Percentiles rank a stretch among this genome's conserved stretches.
These are phyloP conservation scores for Falco novaeseelandiae DNA, from an alignment of 2,797 vertebrate species.

Conservation along the genomic window DNA sequence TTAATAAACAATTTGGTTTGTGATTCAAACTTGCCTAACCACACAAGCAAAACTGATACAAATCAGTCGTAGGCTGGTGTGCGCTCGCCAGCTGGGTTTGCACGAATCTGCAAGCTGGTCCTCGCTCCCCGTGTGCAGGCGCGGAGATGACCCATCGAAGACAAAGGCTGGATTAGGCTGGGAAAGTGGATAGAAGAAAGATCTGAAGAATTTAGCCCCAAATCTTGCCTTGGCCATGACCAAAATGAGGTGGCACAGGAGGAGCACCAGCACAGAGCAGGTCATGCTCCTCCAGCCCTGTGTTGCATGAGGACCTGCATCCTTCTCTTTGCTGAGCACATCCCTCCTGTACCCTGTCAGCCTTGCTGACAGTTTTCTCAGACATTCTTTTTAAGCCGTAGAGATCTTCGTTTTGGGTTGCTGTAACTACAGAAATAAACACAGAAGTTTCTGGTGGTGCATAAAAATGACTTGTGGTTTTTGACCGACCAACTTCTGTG, in stretches of 20 bases:
- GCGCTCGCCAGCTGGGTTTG: accelerated
- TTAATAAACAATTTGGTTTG: slow-evolving; percentile 10
- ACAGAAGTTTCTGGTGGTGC: slow-evolving; percentile 11
- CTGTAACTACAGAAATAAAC: slow-evolving; percentile 33
- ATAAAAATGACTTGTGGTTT: slow-evolving; percentile 35
- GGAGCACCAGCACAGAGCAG: background rate
- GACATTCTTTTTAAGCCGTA: background rate
- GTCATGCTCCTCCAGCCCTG: background rate
- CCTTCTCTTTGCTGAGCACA: background rate
- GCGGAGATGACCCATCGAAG: background rate
- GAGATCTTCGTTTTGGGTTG: background rate
- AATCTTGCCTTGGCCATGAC: background rate
- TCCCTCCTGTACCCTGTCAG: background rate
- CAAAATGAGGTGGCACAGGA: background rate
- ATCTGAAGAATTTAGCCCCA: background rate
- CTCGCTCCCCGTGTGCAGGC: accelerated
- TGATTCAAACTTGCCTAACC: background rate
- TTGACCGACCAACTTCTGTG: background rate
- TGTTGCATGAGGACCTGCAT: accelerated
- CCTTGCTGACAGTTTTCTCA: background rate
- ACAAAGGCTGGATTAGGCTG: background rate
- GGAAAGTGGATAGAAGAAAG: background rate
- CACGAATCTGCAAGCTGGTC: background rate
- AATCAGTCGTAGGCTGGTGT: background rate
- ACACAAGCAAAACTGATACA: background rate